Evolutionary conservation across 2,888 invertebrate genomes (phyloP), one percentile per base, ranked within the genome.

Genomic region (Apodemia duryi): DNA sequence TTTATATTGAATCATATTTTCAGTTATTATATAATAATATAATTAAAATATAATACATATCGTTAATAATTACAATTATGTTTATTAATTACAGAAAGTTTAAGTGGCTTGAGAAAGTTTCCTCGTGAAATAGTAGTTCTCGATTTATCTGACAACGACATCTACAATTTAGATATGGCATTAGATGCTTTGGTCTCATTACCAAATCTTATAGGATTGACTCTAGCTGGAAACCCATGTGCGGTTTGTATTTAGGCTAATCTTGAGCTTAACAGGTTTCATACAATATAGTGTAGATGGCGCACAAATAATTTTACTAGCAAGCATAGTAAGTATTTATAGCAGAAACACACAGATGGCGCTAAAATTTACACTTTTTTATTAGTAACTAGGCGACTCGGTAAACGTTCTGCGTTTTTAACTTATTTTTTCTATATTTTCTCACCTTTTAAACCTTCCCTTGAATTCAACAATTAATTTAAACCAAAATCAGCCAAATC

Each of bases 111-210:
- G n/a, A 63, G 70, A 49, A 73, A 71, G 32, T 70, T 90, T 13
- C 83, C 84, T 28, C 71, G 74, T 41, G 69, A 73, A 43, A 69
- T 91, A 3, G 79, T 80, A 0, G 86, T 86, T 29, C 74, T 94
- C 65, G 94, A 94, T 84, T 75, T 94, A 68, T 86, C 93, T 11
- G 91, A 93, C 71, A 94, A 94, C 83, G 93, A 93, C 91, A 92
- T 94, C 92, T 92, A 79, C 80, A 72, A 86, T 71, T 74, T 94
- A 49, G 75, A 84, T n/a, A 72, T 74, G 9, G 76, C 91, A 84
- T 76, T 93, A 70, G 75, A 81, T 67, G 77, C 78, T 11, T 66
- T 93, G 49, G 72, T 72, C 4, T 65, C 61, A 5, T 73, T 94
- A 54, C 82, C 84, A 21, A 79, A 77, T 66, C 80, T 94, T 7